phyloP scores from a whole-genome alignment of 2,113 vertebrate genomes.

The Mionectes macconnelli region DNA sequence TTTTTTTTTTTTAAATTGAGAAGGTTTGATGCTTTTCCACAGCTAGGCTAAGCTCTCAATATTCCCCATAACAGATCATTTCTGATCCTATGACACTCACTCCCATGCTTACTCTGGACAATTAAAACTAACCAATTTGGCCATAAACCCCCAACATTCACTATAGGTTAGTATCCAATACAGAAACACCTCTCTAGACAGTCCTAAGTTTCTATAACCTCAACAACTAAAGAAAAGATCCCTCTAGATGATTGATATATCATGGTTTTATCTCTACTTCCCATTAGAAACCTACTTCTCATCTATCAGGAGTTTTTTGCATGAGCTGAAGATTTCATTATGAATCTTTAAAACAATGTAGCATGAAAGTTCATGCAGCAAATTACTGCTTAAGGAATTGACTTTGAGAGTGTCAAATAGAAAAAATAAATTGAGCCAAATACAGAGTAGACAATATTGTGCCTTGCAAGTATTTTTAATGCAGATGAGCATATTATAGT shows the following conservation, averaged over 20 bases:
- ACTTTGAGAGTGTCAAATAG: not conserved
- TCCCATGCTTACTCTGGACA: not conserved
- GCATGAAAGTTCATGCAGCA: not conserved
- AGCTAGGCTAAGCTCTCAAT: not conserved
- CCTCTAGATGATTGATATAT: not conserved
- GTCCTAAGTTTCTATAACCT: not conserved
- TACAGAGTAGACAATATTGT: not conserved
- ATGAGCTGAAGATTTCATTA: not conserved
- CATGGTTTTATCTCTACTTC: not conserved
- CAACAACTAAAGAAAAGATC: not conserved
- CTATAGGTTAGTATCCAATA: not conserved
- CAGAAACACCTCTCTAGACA: not conserved
- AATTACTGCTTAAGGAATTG: not conserved
- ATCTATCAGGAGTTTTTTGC: not conserved
- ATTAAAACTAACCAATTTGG: not conserved
- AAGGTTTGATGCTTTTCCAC: not conserved
- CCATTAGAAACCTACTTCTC: not conserved
- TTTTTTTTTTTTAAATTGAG: not conserved
- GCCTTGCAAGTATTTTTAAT: not conserved
- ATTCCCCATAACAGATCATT: not conserved
- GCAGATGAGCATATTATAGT: not conserved
- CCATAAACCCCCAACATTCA: accelerated
- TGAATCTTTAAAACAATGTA: not conserved
- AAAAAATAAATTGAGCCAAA: not conserved
- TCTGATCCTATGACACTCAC: not conserved